phyloP scores from a whole-genome alignment of 1,140 invertebrate genomes.

The Phortica variegata region DNA sequence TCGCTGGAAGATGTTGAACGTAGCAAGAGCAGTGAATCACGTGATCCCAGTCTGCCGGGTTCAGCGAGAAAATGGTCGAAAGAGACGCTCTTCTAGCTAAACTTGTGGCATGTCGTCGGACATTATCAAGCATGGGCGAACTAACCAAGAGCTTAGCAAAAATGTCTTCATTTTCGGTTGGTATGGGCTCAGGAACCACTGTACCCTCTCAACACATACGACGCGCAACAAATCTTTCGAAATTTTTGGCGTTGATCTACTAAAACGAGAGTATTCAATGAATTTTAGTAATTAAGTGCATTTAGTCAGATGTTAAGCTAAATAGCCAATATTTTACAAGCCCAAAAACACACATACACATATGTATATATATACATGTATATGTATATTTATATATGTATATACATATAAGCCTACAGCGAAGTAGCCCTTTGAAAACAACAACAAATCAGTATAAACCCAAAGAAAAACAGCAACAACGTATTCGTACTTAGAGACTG shows the following conservation, averaged over 20 bases:
- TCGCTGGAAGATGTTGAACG: slow-evolving; percentile 13
- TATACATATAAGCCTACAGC: no score
- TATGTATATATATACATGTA: no score
- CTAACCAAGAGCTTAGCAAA: slow-evolving; percentile 41
- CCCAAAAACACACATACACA: no score
- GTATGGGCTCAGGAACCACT: slow-evolving; percentile 6
- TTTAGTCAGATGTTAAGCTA: slow-evolving; percentile 24
- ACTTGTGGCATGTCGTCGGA: slow-evolving; percentile 32
- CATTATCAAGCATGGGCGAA: slow-evolving; percentile 27
- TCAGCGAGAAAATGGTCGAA: slow-evolving; percentile 55
- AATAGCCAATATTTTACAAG: no score
- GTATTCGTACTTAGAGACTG: slow-evolving; percentile 55
- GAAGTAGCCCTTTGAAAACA: no score
- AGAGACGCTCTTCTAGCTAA: slow-evolving; percentile 57
- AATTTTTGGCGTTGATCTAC: no score
- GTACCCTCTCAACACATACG: slow-evolving; percentile 10
- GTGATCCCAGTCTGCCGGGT: slow-evolving; percentile 52
- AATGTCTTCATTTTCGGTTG: slow-evolving; percentile 32
- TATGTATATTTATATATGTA: no score
- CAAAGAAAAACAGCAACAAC: slow-evolving; percentile 38
- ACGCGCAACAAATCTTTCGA: no score
- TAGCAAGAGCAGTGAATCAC: slow-evolving; percentile 16
- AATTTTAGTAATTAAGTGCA: slow-evolving; percentile 28
- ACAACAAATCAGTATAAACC: no score
- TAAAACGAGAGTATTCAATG: slow-evolving; percentile 15